Evolutionary conservation across 2,888 invertebrate genomes (phyloP).

Genomic region (Pachydiplax longipennis): DNA sequence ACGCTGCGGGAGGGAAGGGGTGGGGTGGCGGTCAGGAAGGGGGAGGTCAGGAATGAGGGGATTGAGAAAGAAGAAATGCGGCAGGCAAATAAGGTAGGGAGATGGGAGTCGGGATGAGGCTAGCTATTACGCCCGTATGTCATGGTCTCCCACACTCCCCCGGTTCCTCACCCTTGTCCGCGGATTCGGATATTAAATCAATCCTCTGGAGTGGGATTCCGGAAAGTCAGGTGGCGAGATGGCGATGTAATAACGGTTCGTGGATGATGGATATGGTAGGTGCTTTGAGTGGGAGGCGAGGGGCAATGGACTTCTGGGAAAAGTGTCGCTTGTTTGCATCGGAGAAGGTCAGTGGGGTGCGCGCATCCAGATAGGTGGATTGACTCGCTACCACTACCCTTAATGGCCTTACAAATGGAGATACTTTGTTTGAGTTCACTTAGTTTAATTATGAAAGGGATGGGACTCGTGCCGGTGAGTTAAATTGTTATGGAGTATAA

Average conservation of each 20-base stretch:
- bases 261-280: conserved; percentile 13
- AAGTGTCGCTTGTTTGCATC: neutral
- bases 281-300: neutral
- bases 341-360: neutral
- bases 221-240: conserved; percentile 24
- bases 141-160: neutral
- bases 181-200: neutral
- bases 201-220: conserved; percentile 2
- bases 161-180: neutral
- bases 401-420: neutral
- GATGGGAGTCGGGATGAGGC: neutral
- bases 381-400: neutral
- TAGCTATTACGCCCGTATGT: neutral
- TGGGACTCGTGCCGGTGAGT: neutral
- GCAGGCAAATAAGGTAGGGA: conserved; percentile 24
- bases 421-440: neutral
- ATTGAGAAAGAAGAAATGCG: neutral
- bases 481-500: neutral
- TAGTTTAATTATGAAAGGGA: neutral
- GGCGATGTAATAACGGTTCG: conserved; percentile 33
- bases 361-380: neutral
- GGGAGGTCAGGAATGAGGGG: neutral
- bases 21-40: neutral
- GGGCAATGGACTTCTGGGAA: conserved; percentile 18
- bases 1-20: neutral